phyloP scores from a whole-genome alignment of 2,113 vertebrate genomes.

The Spermophilus dauricus region DNA sequence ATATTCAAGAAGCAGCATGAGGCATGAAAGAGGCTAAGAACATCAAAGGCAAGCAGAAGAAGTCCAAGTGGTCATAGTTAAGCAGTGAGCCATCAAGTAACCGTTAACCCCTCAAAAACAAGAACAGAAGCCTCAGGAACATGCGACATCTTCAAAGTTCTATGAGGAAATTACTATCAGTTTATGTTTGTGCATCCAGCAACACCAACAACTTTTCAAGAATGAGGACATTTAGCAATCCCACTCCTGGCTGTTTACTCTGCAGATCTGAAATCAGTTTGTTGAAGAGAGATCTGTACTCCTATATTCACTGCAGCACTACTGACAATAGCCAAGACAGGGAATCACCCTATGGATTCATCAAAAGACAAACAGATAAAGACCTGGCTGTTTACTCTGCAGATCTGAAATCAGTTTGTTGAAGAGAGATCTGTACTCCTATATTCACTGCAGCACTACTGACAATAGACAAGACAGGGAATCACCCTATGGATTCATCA shows the following conservation, averaged over 20 bases:
- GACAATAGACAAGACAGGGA: too few relatives aligned
- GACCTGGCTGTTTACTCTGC: too few relatives aligned
- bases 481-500: too few relatives aligned
- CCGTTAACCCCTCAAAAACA: neutral
- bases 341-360: neutral
- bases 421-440: too few relatives aligned
- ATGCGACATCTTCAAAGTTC: neutral
- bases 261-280: neutral
- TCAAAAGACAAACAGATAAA: neutral
- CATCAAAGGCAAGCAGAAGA: conserved; percentile 13
- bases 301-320: neutral
- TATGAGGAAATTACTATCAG: neutral
- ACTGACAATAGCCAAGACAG: neutral
- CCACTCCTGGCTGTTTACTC: neutral
- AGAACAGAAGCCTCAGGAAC: neutral
- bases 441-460: too few relatives aligned
- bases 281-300: neutral
- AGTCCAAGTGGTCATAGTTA: neutral
- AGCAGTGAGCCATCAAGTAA: neutral
- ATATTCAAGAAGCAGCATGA: neutral
- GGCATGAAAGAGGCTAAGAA: neutral
- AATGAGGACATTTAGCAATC: neutral
- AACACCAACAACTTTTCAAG: neutral
- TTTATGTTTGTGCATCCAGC: neutral
- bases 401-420: too few relatives aligned